phyloP scores from a whole-genome alignment of 1,140 invertebrate genomes.

The Penaeus vannamei region DNA sequence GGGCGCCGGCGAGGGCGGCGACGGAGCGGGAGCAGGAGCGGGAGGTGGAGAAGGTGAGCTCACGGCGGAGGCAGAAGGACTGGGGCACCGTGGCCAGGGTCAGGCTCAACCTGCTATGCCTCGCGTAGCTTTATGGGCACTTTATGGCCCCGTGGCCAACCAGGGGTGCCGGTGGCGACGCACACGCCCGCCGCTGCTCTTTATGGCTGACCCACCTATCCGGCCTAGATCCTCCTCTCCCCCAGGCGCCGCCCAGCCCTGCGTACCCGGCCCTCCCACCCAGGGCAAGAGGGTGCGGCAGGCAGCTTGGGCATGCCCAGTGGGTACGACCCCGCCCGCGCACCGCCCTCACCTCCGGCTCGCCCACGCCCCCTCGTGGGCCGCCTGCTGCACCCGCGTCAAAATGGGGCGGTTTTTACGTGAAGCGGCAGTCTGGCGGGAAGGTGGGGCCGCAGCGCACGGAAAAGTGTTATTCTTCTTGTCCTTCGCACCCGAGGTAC shows the following conservation, averaged over 20 bases:
- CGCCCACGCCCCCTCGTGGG: constrained; percentile 60
- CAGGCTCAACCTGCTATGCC: neutral
- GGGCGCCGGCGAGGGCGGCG: neutral
- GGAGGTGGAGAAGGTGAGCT: too few relatives aligned
- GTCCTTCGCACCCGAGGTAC: constrained; percentile 39
- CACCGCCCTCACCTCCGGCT: constrained; percentile 29
- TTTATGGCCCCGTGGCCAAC: constrained; percentile 48
- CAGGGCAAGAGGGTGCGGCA: constrained; percentile 18
- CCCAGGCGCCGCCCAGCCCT: neutral
- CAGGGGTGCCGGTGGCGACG: constrained; percentile 21
- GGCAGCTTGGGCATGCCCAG: constrained; percentile 30
- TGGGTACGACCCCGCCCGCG: constrained; percentile 55
- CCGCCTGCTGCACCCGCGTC: constrained; percentile 58
- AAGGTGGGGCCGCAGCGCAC: constrained; percentile 50
- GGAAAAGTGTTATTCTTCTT: constrained; percentile 49
- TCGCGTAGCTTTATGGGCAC: neutral
- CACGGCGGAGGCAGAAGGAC: neutral
- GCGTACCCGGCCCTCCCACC: constrained; percentile 48
- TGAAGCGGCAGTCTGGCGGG: constrained; percentile 53
- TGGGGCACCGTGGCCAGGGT: neutral
- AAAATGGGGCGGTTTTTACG: constrained; percentile 64
- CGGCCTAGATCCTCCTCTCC: constrained; percentile 45
- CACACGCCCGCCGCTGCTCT: constrained; percentile 24
- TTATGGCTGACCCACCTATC: constrained; percentile 58
- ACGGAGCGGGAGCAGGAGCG: neutral